Evolutionary conservation across 2,888 invertebrate genomes (phyloP), one percentile per base, ranked within the genome.

Genomic region (Papilio demoleus): DNA sequence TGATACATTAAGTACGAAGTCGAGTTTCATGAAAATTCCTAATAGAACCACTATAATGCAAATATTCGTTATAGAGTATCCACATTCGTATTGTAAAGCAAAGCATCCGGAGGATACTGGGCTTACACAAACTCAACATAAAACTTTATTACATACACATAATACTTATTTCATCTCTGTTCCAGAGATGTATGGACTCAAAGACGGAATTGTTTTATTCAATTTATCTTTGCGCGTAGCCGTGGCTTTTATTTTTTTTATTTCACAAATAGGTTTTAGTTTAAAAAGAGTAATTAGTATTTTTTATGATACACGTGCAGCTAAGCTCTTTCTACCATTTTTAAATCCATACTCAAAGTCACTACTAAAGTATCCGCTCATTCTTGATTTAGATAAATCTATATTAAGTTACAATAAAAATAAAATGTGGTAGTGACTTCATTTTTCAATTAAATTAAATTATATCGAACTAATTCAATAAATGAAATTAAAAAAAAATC

Each of bases 21-120:
- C n/a, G n/a, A n/a, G n/a, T n/a, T n/a, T n/a, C n/a, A n/a, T n/a
- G n/a, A n/a, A n/a, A n/a, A n/a, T n/a, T n/a, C n/a, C n/a, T n/a
- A n/a, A n/a, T n/a, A n/a, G n/a, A n/a, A n/a, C n/a, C n/a, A n/a
- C n/a, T n/a, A n/a, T n/a, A n/a, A n/a, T n/a, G n/a, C n/a, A n/a
- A n/a, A n/a, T n/a, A n/a, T n/a, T n/a, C n/a, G n/a, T n/a, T n/a
- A n/a, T n/a, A n/a, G n/a, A n/a, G n/a, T n/a, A n/a, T n/a, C n/a
- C 38, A 17, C 42, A 53, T 67, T 42, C 67, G 38, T n/a, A 45
- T 38, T 61, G 27, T 66, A 53, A 67, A 22, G 50, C 14, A 62
- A 67, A 42, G 45, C 61, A 67, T 40, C 67, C 34, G 24, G 62
- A 56, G 62, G 62, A 67, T 67, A 62, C 62, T 45, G 34, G 56